Base-by-base conservation (phyloP, 2,888 invertebrate genomes). In the Stenchaetothrips biformis region DNA sequence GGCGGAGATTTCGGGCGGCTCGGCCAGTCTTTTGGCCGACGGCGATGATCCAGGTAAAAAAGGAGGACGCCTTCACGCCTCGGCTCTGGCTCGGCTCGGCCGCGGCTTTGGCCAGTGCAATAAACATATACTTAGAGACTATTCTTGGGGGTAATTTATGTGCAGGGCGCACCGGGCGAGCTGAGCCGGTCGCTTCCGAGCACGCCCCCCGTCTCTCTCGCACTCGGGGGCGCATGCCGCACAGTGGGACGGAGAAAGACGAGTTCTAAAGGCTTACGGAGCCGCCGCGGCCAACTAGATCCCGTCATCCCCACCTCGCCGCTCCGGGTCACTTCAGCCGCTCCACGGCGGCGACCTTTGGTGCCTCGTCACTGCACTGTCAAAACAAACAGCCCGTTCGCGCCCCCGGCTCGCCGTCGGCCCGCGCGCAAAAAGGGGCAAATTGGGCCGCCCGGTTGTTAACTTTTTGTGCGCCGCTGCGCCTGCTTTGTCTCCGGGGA, bases 111-210 rank as follows among this genome's bases (percentile, higher is more conserved):
- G 67, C 67, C 67, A 21, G 67, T 74, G 67, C 67, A 74, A 74
- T 74, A 74, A 74, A 74, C 67, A 74, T 74, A 74, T 74, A 74
- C 67, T 74, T 74, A 74, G 67, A 74, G 67, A 74, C 67, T 25
- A 74, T 74, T 74, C 67, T 74, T 74, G 67, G 67, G 53, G 67
- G 67, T 74, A 74, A 74, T 74, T 74, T 74, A 74, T 74, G 67
- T 74, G 9, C 25, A 74, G 67, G 67, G 53, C 53, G 53, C 53
- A 13, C 53, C 16, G 53, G 13, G 25, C 67, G 67, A 9, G 67
- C 67, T 21, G 62, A n/a, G 67, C 67, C 25, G 67, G 67, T 25
- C 7, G 7, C 4, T 9, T 21, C 67, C 8, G 67, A 7, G 21
- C 16, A 2, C 21, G 25, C 25, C 53, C 6, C 2, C 37, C 37